Evolutionary conservation across 2,113 vertebrate species (phyloP).

Genomic region (Laticauda colubrina): DNA sequence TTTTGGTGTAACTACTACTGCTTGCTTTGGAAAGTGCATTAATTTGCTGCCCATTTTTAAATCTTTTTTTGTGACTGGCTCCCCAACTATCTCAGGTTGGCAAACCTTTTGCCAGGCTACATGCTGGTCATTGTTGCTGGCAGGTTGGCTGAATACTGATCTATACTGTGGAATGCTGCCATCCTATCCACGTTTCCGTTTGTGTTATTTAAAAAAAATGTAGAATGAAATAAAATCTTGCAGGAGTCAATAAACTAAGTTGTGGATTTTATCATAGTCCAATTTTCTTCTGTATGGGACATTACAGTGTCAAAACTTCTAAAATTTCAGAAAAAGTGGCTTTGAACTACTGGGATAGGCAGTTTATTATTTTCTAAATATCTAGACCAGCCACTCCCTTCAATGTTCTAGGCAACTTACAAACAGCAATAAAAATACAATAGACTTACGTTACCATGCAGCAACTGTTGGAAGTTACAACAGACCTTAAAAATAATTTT

Average conservation of each 20-base stretch:
- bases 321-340: background rate
- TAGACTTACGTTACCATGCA: background rate
- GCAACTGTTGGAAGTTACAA: background rate
- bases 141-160: conserved; percentile 46
- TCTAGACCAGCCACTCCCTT: background rate
- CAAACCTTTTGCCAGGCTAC: conserved; percentile 63
- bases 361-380: background rate
- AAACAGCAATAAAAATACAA: background rate
- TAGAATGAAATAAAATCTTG: conserved; percentile 22
- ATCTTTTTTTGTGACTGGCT: conserved; percentile 43
- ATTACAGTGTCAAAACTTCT: background rate
- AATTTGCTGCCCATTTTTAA: conserved; percentile 59
- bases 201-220: conserved; percentile 43
- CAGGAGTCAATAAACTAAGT: conserved; percentile 57
- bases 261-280: background rate
- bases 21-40: conserved; percentile 52
- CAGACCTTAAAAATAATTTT: background rate
- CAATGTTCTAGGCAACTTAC: background rate
- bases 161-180: conserved; percentile 30
- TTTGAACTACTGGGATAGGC: background rate
- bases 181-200: conserved; percentile 41
- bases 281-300: background rate
- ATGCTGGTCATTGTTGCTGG: conserved; percentile 72
- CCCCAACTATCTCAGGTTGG: conserved; percentile 50
- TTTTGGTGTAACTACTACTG: conserved; percentile 53